Evolutionary conservation across 2,797 vertebrate genomes (phyloP).

Genomic region (Poeciliopsis infans): DNA sequence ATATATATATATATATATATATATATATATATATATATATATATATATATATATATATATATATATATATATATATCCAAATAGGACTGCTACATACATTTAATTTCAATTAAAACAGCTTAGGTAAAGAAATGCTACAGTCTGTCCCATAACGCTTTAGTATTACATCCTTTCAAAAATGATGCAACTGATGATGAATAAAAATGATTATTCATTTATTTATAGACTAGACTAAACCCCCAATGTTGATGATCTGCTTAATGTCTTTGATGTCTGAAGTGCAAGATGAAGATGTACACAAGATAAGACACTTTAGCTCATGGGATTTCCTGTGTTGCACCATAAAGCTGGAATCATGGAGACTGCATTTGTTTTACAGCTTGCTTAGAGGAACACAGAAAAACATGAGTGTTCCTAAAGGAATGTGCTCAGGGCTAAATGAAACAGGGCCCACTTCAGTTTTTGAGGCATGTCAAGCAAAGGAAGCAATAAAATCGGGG

Average conservation of each 20-base stretch:
- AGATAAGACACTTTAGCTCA: background rate
- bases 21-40: too few species aligned
- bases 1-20: too few species aligned
- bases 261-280: background rate
- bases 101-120: background rate
- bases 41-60: too few species aligned
- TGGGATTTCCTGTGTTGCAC: background rate
- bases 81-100: background rate
- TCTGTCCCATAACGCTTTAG: background rate
- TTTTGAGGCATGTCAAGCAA: conserved; percentile 46
- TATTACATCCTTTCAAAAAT: background rate
- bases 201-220: background rate
- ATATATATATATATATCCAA: too few species aligned
- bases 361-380: background rate
- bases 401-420: conserved; percentile 43
- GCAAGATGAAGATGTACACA: background rate
- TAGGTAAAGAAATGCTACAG: background rate
- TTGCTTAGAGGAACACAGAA: conserved; percentile 33
- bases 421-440: conserved; percentile 72
- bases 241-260: background rate
- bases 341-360: background rate
- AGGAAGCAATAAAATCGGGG: conserved; percentile 12
- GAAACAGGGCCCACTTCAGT: conserved; percentile 61
- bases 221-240: background rate
- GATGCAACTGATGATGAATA: background rate